Base-by-base conservation (phyloP, 64 coral and sea anemone genomes). In the Montipora capricornis region DNA sequence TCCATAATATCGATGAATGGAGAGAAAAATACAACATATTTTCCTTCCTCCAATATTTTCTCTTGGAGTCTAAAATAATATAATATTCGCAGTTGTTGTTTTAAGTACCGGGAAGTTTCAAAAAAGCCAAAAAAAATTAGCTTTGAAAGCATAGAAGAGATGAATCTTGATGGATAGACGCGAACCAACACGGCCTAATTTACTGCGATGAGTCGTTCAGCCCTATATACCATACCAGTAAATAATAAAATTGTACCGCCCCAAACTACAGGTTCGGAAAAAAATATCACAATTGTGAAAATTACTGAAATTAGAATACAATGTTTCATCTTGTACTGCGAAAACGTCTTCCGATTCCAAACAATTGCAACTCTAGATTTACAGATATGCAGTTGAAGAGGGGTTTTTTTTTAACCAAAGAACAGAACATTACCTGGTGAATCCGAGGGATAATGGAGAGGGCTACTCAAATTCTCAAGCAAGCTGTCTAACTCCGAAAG, bases 401-500 rank as follows among this genome's bases (percentile, higher is more conserved):
- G 0, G 1, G 4, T 1, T 6, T 20, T 6, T 20, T 3, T 20
- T 19, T 24, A 11, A n/a, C 0, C 5, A n/a, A 71, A n/a, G 20
- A 71, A n/a, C 8, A 71, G 4, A 71, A 71, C 20, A 7, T 59
- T 87, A 93, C 92, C 85, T 88, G 92, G 20, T 2, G 61, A 47
- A 71, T 88, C 92, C 4, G 83, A 71, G 13, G 61, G 37, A 68
- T 85, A 87, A 17, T 80, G 78, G 15, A 88, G 26, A 14, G 92
- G 92, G 48, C 87, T 93, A n/a, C 92, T 89, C 17, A 95, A 70
- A 82, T 95, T 91, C 61, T 95, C 94, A 19, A 95, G 66, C 24
- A 95, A 74, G 68, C 84, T 95, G 83, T 95, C 94, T 52, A 95
- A 59, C 80, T 95, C 94, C 3, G 94, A 95, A 20, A 95, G 89